Conservation (phyloP, 2,888 invertebrate species). For the Rhagium mordax region DNA sequence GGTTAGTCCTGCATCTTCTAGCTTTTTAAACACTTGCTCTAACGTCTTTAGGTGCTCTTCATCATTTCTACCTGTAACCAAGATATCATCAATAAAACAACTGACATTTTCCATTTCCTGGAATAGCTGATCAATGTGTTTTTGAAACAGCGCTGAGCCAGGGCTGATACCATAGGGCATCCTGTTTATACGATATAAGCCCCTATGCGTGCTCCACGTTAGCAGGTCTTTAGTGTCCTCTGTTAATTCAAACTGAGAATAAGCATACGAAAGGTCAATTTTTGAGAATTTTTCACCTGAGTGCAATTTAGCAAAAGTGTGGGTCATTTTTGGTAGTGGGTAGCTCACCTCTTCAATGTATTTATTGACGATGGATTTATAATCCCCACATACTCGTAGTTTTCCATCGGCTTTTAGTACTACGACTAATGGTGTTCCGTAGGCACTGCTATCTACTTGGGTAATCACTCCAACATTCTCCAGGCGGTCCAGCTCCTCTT, state of each 20-base stretch:
- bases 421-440: constrained; percentile 6
- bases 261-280: neutral
- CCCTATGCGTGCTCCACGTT: constrained; percentile 17
- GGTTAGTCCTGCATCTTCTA: neutral
- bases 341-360: constrained; percentile 12
- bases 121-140: neutral
- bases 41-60: neutral
- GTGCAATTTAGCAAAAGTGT: constrained; percentile 12
- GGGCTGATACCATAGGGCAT: constrained; percentile 17
- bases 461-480: constrained; percentile 7
- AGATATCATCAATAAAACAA: neutral
- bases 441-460: constrained; percentile 4
- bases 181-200: neutral
- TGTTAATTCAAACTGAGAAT: neutral
- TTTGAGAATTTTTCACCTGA: neutral
- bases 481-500: constrained; percentile 12
- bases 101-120: neutral
- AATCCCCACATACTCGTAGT: neutral
- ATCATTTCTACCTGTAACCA: neutral
- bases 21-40: neutral
- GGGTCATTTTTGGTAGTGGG: constrained; percentile 8
- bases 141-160: neutral
- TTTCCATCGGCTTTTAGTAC: neutral
- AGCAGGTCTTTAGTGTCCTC: neutral
- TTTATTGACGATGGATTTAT: constrained; percentile 9